A percentile compares a stretch with the other conserved stretches of the same genome.
phyloP scores from a whole-genome alignment of 1,140 invertebrate genomes.

The Akabosia matsudoensis region DNA sequence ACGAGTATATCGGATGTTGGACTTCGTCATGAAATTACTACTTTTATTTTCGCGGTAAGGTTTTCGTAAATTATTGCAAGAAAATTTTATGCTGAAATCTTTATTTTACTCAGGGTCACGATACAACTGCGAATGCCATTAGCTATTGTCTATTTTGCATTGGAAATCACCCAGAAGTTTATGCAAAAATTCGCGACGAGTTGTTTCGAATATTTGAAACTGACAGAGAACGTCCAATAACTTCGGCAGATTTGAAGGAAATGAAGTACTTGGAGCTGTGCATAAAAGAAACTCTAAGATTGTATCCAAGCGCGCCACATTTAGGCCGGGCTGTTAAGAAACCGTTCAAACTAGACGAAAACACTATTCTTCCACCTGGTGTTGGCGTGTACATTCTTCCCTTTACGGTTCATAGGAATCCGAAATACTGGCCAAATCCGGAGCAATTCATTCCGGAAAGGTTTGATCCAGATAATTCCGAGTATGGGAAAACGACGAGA shows the following conservation, averaged over 20 bases:
- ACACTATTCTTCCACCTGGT: constrained; percentile 57
- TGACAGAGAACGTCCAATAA: constrained; percentile 47
- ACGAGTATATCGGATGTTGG: not conserved
- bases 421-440: constrained; percentile 23
- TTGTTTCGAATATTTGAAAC: constrained; percentile 48
- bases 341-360: constrained; percentile 50
- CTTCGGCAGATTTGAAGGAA: constrained; percentile 57
- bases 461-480: not conserved
- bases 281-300: constrained; percentile 66
- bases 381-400: constrained; percentile 57
- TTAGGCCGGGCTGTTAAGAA: constrained; percentile 49
- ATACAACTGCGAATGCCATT: constrained; percentile 56
- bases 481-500: constrained; percentile 48
- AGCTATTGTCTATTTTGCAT: constrained; percentile 53
- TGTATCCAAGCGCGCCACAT: constrained; percentile 64
- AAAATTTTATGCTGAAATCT: not conserved
- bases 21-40: not conserved
- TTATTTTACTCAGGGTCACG: constrained; percentile 54
- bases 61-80: no score
- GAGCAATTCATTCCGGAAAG: not conserved
- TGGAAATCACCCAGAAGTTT: constrained; percentile 53
- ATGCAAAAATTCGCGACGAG: constrained; percentile 48
- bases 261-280: constrained; percentile 68
- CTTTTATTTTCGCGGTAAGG: not conserved
- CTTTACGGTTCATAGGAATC: constrained; percentile 41